A percentile compares a stretch with the other conserved stretches of the same genome.
Conservation (phyloP, 2,113 vertebrate species). For the Scalopus aquaticus region DNA sequence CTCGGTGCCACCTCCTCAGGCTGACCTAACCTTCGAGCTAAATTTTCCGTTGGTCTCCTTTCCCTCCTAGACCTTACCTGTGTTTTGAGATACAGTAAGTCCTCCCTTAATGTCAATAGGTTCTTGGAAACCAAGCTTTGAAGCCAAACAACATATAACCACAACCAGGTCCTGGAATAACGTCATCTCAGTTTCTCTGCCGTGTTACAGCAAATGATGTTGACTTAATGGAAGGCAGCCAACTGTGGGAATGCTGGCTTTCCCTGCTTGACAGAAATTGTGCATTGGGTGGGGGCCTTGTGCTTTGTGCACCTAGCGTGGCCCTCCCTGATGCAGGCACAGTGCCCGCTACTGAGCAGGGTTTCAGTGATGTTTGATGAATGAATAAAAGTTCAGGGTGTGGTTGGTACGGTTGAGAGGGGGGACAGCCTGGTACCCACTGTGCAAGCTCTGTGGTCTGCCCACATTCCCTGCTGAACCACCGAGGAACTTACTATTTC, state of each 20-base stretch:
- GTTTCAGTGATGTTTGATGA: neutral
- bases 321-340: neutral
- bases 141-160: no score
- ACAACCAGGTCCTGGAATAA: no score
- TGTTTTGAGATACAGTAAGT: neutral
- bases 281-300: neutral
- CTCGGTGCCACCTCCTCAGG: neutral
- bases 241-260: neutral
- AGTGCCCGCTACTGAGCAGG: neutral
- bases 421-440: accelerated
- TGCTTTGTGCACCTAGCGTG: neutral
- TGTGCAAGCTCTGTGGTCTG: accelerated
- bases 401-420: neutral
- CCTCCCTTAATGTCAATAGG: no score
- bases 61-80: neutral
- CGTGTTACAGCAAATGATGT: no score
- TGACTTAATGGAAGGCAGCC: no score
- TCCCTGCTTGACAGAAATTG: neutral
- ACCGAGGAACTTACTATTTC: neutral
- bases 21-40: neutral
- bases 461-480: neutral
- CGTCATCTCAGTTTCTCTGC: no score
- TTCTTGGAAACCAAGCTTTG: no score
- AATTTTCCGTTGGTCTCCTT: neutral
- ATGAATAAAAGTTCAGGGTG: neutral